Evolutionary conservation across 2,113 vertebrate species (phyloP).

Genomic region (Aviceda subcristata): DNA sequence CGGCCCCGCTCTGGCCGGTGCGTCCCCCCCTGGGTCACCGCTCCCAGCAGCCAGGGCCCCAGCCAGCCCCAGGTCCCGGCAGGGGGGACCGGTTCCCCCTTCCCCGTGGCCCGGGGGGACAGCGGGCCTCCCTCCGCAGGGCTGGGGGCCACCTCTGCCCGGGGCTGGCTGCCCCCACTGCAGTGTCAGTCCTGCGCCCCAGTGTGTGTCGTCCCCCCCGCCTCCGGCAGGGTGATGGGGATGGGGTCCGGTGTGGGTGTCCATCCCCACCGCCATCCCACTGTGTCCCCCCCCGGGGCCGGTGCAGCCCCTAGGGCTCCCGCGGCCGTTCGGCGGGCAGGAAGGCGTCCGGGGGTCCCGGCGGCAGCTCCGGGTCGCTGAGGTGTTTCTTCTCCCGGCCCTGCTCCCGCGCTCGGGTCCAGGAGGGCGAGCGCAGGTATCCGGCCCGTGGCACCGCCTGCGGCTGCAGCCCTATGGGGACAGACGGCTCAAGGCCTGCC

Average conservation of each 20-base stretch:
- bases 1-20: too few species aligned
- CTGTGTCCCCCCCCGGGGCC: not conserved
- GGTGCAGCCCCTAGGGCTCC: constrained; percentile 68
- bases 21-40: not conserved
- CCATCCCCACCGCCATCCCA: too few species aligned
- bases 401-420: constrained; percentile 85
- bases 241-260: not conserved
- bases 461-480: constrained; percentile 80
- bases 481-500: not conserved
- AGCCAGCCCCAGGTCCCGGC: too few species aligned
- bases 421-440: constrained; percentile 92
- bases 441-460: constrained; percentile 75
- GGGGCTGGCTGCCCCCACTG: not conserved
- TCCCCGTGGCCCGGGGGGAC: not conserved
- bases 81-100: not conserved
- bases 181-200: not conserved
- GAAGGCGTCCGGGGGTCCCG: constrained; percentile 74
- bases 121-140: not conserved
- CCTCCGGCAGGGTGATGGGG: not conserved
- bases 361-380: constrained; percentile 80
- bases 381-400: constrained; percentile 84
- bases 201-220: too few species aligned
- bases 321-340: constrained; percentile 85
- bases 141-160: not conserved
- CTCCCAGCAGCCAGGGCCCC: not conserved